Base-by-base conservation (phyloP, 92 coral and sea anemone species). In the Porites evermanni region DNA sequence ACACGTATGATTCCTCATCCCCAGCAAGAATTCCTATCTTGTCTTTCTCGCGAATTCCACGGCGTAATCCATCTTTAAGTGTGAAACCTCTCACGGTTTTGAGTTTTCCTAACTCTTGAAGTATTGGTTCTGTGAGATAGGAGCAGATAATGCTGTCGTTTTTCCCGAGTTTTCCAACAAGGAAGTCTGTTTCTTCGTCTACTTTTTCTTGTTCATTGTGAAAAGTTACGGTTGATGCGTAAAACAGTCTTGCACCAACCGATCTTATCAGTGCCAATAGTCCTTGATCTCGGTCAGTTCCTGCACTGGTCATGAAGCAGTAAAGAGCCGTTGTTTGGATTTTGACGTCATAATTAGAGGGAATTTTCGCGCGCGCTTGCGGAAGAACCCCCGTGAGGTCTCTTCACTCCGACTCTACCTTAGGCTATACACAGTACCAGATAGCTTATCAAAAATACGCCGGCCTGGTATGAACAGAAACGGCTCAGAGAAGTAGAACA, bases 1-100 rank as follows among this genome's bases (percentile, higher is more conserved):
- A 47, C 23, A 18, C 65, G 65, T 77, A 89, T 54, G 54, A 44
- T 8, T 89, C 89, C 60, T 70, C 92, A 68, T 89, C 92, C 12
- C 84, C 79, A 8, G 85, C 92, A 14, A 61, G 7, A 61, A 89
- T 64, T 44, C 92, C 92, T n/a, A 65, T 51, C 7, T 63, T 75
- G 75, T 75, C 86, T 53, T 32, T 56, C 21, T 85, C 24, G 4
- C 51, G 63, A 54, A 79, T 81, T 23, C 85, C 92, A 18, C 60
- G 63, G 19, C 61, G 53, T 8, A 89, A 23, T 6, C 77, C 89
- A 38, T 89, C 85, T 14, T 47, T 61, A 0, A 89, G 67, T 1
- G 77, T 61, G 71, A 77, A 89, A 13, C 89, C 92, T 24, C 53
- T 71, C 10, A 32, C 14, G 0, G 89, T 84, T 74, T 74, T 74